phyloP scores from a whole-genome alignment of 2,113 vertebrate species.

The Cryptoleucopteryx plumbea region DNA sequence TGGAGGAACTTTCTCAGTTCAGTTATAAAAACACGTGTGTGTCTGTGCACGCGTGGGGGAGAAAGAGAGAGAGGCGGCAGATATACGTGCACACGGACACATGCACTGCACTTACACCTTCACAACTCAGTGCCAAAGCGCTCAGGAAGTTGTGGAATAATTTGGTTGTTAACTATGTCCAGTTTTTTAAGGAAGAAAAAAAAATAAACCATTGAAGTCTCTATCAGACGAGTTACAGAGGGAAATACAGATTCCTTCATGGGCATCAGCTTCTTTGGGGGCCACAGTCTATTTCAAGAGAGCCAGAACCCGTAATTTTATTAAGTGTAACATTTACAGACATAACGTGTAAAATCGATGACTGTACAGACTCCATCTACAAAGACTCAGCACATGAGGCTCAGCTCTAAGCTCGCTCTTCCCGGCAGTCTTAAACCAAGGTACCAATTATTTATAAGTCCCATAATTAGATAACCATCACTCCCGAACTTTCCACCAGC shows the following conservation, averaged over 20 bases:
- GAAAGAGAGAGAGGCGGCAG: background rate
- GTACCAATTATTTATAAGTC: background rate
- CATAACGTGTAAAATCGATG: conserved; percentile 13
- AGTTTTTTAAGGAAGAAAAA: background rate
- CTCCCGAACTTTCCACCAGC: background rate
- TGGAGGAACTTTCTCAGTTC: background rate
- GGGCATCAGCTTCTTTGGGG: background rate
- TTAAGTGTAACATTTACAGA: conserved; percentile 24
- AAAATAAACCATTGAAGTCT: background rate
- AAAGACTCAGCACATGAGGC: background rate
- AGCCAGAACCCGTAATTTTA: background rate
- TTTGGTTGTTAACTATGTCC: background rate
- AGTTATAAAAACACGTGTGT: background rate
- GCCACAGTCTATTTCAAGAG: background rate
- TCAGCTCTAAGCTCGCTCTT: background rate
- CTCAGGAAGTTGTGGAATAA: background rate
- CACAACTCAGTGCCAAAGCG: background rate
- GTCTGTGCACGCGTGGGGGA: too few relatives aligned
- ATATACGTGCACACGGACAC: background rate
- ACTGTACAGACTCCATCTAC: background rate
- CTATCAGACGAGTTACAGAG: background rate
- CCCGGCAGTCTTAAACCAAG: background rate
- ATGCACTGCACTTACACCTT: background rate
- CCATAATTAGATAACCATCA: background rate
- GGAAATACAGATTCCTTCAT: background rate